These are phyloP conservation scores for Anthrax anthrax DNA, from an alignment of 2,888 invertebrate genomes.

Conservation along the genomic window DNA sequence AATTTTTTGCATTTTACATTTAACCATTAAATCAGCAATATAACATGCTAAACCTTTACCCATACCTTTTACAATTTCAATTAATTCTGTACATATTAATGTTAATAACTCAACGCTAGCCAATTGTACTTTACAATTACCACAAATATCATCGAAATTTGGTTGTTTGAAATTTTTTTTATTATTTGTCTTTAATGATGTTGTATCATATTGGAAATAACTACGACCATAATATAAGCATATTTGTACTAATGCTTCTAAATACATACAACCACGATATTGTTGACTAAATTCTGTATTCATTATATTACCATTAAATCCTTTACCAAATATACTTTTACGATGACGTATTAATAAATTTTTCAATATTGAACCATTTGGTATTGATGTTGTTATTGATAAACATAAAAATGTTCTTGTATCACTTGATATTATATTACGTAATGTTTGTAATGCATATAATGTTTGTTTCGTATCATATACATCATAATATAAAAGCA, in stretches of 20 bases:
- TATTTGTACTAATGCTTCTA: slow-evolving; percentile 61
- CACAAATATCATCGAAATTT: slow-evolving; percentile 51
- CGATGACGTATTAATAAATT: slow-evolving; percentile 46
- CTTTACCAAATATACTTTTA: slow-evolving; percentile 60
- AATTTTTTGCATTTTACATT: slow-evolving; percentile 73
- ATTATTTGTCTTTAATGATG: slow-evolving; percentile 15
- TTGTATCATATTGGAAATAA: slow-evolving; percentile 34
- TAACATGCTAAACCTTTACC: slow-evolving; percentile 62
- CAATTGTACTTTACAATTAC: slow-evolving; percentile 64
- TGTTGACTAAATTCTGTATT: slow-evolving; percentile 50
- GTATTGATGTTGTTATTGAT: slow-evolving; percentile 57
- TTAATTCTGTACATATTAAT: slow-evolving; percentile 54
- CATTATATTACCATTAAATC: slow-evolving; percentile 46
- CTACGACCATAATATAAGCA: slow-evolving; percentile 70
- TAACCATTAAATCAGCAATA: slow-evolving; percentile 54
- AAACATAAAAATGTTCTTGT: slow-evolving; percentile 59
- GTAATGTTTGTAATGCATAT: slow-evolving; percentile 60
- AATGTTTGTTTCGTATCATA: slow-evolving; percentile 59
- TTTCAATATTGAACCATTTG: slow-evolving; percentile 36
- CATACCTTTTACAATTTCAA: slow-evolving; percentile 58
- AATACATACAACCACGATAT: slow-evolving; percentile 62
- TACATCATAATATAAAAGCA: slow-evolving; percentile 65
- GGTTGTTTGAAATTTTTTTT: slow-evolving; percentile 38
- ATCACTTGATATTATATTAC: slow-evolving; percentile 53
- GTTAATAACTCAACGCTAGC: slow-evolving; percentile 60